Evolutionary conservation across 2,113 vertebrate genomes (phyloP).

Genomic region (Phalacrocorax brasilianus): DNA sequence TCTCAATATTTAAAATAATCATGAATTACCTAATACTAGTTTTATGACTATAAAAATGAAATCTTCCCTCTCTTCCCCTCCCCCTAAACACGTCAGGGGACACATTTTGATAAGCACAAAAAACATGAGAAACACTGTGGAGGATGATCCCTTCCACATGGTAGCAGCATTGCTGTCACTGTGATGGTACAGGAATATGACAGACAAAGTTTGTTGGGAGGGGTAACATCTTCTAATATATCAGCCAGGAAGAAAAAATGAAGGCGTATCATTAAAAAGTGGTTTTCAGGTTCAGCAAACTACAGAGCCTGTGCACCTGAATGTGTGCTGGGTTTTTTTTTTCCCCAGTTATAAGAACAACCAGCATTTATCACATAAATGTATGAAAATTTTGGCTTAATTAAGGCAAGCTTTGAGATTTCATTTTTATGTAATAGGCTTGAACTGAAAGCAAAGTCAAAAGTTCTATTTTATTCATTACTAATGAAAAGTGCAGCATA

Average conservation of each 20-base stretch:
- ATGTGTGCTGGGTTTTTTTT: not conserved
- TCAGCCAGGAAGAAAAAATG: not conserved
- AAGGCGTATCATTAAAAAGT: not conserved
- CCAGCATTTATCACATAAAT: not conserved
- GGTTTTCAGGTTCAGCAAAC: not conserved
- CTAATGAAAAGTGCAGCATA: slow-evolving; percentile 15
- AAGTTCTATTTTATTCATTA: slow-evolving; percentile 40
- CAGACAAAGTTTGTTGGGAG: not conserved
- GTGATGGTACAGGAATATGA: not conserved
- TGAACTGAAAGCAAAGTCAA: slow-evolving; percentile 13
- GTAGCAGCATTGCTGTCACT: not conserved
- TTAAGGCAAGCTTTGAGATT: not conserved
- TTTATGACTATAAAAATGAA: not conserved
- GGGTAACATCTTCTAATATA: not conserved
- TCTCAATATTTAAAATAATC: not conserved
- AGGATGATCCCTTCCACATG: not conserved
- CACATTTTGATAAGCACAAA: not conserved
- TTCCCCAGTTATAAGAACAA: not conserved
- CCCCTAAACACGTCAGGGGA: not conserved
- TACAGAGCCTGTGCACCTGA: not conserved
- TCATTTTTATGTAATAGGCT: not conserved
- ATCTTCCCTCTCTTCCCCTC: not conserved
- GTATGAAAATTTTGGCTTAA: not conserved
- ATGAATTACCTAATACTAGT: not conserved
- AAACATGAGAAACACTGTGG: not conserved